Conservation (phyloP, 2,113 vertebrate species). For the Austrofundulus limnaeus region DNA sequence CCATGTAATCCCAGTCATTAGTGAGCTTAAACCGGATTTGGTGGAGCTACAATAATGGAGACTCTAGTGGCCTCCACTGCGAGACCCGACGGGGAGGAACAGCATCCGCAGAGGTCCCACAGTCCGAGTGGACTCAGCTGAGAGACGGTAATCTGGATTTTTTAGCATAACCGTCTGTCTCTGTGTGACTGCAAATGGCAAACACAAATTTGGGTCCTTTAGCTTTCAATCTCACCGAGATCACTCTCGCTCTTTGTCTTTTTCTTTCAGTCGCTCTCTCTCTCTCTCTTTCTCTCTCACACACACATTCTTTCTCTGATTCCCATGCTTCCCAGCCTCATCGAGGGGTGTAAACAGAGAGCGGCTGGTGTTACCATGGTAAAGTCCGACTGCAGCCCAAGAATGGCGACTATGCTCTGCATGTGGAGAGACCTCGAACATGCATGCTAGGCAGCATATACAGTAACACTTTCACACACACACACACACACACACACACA, state of each 20-base stretch:
- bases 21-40: constrained; percentile 79
- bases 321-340: constrained; percentile 68
- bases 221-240: constrained; percentile 16
- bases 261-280: constrained; percentile 2
- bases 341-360: constrained; percentile 72
- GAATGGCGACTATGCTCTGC: constrained; percentile 81
- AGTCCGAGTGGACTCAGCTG: constrained; percentile 52
- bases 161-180: constrained; percentile 28
- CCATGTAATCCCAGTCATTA: constrained; percentile 78
- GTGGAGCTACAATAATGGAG: constrained; percentile 72
- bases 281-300: constrained; percentile 17
- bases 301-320: constrained; percentile 49
- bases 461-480: constrained; percentile 51
- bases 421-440: constrained; percentile 66
- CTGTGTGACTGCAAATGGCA: constrained; percentile 38
- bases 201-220: constrained; percentile 44
- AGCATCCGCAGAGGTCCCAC: constrained; percentile 53
- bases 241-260: constrained; percentile 16
- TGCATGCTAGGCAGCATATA: constrained; percentile 46
- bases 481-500: too few species aligned
- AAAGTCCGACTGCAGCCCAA: constrained; percentile 65
- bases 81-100: constrained; percentile 63
- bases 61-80: constrained; percentile 70
- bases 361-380: constrained; percentile 79
- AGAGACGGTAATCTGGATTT: constrained; percentile 61